Conservation (phyloP, 2,113 vertebrate genomes). For the Xiphophorus maculatus region DNA sequence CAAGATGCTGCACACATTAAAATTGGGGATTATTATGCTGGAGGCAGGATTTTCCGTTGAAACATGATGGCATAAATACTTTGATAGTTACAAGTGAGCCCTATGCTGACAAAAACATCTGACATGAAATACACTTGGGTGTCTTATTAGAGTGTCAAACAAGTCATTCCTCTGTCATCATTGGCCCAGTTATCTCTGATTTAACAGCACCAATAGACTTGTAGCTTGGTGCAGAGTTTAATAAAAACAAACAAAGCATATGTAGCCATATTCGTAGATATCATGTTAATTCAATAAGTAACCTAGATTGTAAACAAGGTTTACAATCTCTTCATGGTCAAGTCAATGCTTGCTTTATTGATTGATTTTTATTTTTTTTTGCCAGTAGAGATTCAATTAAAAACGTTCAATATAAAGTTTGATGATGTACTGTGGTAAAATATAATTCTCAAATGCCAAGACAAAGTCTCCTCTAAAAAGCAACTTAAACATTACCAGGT, state of each 20-base stretch:
- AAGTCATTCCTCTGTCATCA: constrained; percentile 62
- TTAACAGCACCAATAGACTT: constrained; percentile 47
- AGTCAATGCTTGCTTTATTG: constrained; percentile 16
- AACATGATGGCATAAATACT: constrained; percentile 74
- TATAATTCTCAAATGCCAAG: not conserved
- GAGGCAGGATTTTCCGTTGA: constrained; percentile 53
- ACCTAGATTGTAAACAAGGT: constrained; percentile 1
- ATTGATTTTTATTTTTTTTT: not conserved
- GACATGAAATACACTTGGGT: constrained; percentile 61
- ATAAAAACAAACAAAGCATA: constrained; percentile 53
- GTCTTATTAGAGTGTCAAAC: constrained; percentile 54
- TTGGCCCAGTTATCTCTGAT: constrained; percentile 50
- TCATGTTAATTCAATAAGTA: constrained; percentile 24
- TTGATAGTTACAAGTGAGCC: constrained; percentile 62
- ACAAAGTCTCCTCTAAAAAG: not conserved
- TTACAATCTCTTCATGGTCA: constrained; percentile 12
- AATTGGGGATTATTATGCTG: constrained; percentile 66
- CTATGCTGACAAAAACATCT: constrained; percentile 46
- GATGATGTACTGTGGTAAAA: not conserved
- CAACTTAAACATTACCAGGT: not conserved
- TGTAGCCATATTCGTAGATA: constrained; percentile 24
- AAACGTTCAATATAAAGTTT: no score
- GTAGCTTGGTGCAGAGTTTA: constrained; percentile 37
- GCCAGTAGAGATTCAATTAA: not conserved
- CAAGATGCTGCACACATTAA: constrained; percentile 38